Base-by-base conservation (phyloP, 2,797 vertebrate genomes). In the Acanthurus leucopareius region DNA sequence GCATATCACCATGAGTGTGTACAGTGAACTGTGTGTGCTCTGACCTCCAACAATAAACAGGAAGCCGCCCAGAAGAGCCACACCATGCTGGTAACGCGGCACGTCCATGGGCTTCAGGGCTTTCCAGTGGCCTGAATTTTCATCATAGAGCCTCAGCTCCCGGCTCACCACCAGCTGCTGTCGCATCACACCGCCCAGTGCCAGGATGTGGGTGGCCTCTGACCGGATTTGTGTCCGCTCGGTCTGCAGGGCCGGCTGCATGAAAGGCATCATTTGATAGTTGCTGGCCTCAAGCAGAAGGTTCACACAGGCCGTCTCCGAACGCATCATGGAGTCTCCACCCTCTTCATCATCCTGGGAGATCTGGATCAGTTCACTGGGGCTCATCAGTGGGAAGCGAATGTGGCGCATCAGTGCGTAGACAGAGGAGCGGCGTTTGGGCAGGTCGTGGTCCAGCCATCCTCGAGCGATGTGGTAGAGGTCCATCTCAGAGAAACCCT, bases 231-330 rank as follows among this genome's bases (percentile, higher is more conserved):
- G 90, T 0, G 96, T 96, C n/a, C 95, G 90, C 70, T 96, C 95
- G 0, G 93, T 96, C 77, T 96, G 96, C 82, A 96, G 88, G 2
- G 79, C 80, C 0, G 95, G 96, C 88, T 96, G 96, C 88, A 96
- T 93, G 92, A 93, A 95, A 0, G 96, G 96, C 93, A 96, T 93
- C 95, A 96, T 96, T 92, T 96, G 96, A 88, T 96, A 96, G 90
- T 96, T 96, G 86, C 96, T 96, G 82, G 96, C 96, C 84, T 96
- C 96, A 80, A 96, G 92, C 62, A 96, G 92, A 3, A 96, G 95
- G 92, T 95, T 96, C 15, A 96, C 93, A 2, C 94, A 96, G 63
- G 91, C 91, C 0, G 95, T 93, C 3, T 95, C 89, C 0, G 93
- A 91, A 42, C 94, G 94, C 94, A 96, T 96, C 84, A 95, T 64